These are phyloP conservation scores for Lucinisca nassula DNA, from an alignment of 2,888 invertebrate species.

Conservation along the genomic window DNA sequence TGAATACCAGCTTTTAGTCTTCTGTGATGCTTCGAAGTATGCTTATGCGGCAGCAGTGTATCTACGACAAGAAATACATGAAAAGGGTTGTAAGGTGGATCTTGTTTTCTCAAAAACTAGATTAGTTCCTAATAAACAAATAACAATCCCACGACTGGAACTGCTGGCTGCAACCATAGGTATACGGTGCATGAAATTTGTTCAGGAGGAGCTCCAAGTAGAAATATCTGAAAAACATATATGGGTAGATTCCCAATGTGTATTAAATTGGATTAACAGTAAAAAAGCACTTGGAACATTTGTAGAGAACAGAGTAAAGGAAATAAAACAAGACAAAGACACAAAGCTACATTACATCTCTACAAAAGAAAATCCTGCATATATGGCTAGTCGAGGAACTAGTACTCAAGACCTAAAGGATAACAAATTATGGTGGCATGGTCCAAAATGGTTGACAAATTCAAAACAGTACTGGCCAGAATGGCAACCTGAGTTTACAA, in stretches of 20 bases:
- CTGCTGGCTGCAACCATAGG: neutral
- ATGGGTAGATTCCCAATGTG: too few relatives aligned
- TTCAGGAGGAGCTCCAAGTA: neutral
- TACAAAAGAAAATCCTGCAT: too few relatives aligned
- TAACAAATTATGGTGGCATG: neutral
- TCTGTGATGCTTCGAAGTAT: neutral
- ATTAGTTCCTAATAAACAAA: neutral
- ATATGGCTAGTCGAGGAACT: neutral
- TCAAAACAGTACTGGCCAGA: too few relatives aligned
- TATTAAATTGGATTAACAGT: neutral
- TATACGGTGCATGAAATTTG: neutral
- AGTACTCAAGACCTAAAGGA: neutral
- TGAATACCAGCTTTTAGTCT: too few relatives aligned
- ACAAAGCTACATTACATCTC: neutral
- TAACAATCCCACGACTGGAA: neutral
- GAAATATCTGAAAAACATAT: neutral
- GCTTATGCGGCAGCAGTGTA: conserved; percentile 15
- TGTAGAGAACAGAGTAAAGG: neutral
- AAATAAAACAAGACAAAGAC: neutral
- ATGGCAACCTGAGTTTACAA: too few relatives aligned
- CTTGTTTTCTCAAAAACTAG: conserved; percentile 19
- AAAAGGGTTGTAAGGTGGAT: neutral
- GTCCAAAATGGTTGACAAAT: neutral
- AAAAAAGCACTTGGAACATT: neutral
- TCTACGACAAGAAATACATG: too few relatives aligned